A percentile compares a stretch with the other conserved stretches of the same genome.
Conservation (phyloP, 2,113 vertebrate species). For the Sciurus niger region DNA sequence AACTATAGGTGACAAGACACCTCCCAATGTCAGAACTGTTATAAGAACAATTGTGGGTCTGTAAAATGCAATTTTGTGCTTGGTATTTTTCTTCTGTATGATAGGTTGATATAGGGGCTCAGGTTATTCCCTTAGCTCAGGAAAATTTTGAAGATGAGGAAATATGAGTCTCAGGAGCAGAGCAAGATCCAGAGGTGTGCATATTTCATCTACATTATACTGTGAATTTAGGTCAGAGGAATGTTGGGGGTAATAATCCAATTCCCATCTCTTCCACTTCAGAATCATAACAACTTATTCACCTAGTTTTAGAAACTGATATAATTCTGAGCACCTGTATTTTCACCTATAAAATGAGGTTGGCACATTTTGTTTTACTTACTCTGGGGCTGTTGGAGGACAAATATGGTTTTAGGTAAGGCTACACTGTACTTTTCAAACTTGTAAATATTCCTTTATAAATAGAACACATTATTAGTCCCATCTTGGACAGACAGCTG, state of each 20-base stretch:
- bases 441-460: not conserved
- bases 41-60: not conserved
- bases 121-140: not conserved
- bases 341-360: not conserved
- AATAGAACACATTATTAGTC: not conserved
- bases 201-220: not conserved
- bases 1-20: not conserved
- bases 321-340: not conserved
- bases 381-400: not conserved
- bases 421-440: not conserved
- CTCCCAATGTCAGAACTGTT: not conserved
- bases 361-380: not conserved
- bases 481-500: not conserved
- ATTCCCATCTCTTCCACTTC: not conserved
- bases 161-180: not conserved
- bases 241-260: not conserved
- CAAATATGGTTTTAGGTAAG: not conserved
- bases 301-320: not conserved
- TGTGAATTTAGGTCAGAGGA: not conserved
- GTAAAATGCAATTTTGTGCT: not conserved
- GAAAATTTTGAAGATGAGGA: not conserved
- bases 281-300: not conserved
- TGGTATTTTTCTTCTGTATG: not conserved
- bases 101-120: constrained; percentile 18
- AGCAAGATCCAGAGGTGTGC: not conserved